These are phyloP conservation scores for Erinaceus europaeus DNA, from an alignment of 2,113 vertebrate genomes.

Conservation along the genomic window DNA sequence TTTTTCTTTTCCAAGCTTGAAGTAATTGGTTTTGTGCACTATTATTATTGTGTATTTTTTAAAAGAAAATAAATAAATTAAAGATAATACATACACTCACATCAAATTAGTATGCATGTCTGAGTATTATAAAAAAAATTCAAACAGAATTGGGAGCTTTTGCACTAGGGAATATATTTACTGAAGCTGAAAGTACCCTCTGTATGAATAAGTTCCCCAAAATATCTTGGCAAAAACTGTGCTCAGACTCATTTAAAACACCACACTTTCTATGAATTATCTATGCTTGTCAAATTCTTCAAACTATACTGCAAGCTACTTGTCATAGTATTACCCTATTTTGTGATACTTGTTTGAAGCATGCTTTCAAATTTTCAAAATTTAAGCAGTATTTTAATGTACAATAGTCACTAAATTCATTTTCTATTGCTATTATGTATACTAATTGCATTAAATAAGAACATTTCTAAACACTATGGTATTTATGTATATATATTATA, in stretches of 20 bases:
- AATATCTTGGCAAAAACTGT: slow-evolving; percentile 36
- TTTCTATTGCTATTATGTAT: neutral
- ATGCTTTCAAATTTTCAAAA: slow-evolving; percentile 1
- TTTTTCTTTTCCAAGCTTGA: slow-evolving; percentile 27
- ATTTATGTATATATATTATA: neutral
- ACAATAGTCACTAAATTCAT: neutral
- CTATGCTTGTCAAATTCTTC: neutral
- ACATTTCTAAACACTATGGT: neutral
- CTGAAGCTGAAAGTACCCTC: slow-evolving; percentile 37
- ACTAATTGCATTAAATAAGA: slow-evolving; percentile 5
- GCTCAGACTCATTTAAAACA: slow-evolving; percentile 33
- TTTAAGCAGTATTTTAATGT: neutral
- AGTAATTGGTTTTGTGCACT: slow-evolving; percentile 25
- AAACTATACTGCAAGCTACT: neutral
- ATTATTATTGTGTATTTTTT: neutral
- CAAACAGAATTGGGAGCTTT: slow-evolving; percentile 4
- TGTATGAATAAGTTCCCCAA: slow-evolving; percentile 20
- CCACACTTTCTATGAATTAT: neutral
- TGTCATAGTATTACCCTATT: neutral
- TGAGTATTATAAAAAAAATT: slow-evolving; percentile 38
- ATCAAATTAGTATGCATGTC: neutral
- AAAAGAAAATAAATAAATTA: neutral
- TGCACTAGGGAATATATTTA: slow-evolving; percentile 1
- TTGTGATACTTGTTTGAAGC: neutral
- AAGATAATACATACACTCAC: neutral